phyloP scores from a whole-genome alignment of 2,113 vertebrate genomes.

The Labeo rohita region DNA sequence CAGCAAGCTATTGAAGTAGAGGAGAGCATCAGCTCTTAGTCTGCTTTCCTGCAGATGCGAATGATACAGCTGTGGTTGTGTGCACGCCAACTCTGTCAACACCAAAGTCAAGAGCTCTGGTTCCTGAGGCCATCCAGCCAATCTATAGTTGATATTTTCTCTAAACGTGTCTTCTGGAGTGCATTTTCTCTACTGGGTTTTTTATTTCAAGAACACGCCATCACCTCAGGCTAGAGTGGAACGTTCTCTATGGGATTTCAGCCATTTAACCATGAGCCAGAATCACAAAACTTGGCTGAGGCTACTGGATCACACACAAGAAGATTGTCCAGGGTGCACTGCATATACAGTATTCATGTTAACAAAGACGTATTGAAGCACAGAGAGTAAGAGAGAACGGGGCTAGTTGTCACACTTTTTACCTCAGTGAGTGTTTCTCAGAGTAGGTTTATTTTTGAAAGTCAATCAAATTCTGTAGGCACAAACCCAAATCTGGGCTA shows the following conservation, averaged over 20 bases:
- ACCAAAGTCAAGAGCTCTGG: constrained; percentile 63
- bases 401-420: constrained; percentile 18
- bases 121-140: constrained; percentile 67
- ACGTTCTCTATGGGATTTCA: constrained; percentile 68
- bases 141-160: constrained; percentile 62
- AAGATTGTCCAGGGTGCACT: neutral
- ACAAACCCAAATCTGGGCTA: neutral
- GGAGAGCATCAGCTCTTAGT: constrained; percentile 8
- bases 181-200: constrained; percentile 72
- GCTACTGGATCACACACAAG: constrained; percentile 11
- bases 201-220: constrained; percentile 64
- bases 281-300: constrained; percentile 7
- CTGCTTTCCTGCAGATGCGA: constrained; percentile 22
- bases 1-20: constrained; percentile 25
- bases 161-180: constrained; percentile 71
- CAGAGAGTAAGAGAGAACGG: neutral
- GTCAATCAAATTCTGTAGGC: neutral
- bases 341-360: neutral
- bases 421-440: neutral
- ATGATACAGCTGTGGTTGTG: constrained; percentile 30
- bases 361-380: neutral
- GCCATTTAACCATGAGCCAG: constrained; percentile 58
- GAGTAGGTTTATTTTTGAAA: neutral
- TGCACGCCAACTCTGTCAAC: constrained; percentile 52
- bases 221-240: constrained; percentile 63